These are phyloP conservation scores for Cecropterus lyciades DNA, from an alignment of 1,140 invertebrate genomes.

Conservation along the genomic window DNA sequence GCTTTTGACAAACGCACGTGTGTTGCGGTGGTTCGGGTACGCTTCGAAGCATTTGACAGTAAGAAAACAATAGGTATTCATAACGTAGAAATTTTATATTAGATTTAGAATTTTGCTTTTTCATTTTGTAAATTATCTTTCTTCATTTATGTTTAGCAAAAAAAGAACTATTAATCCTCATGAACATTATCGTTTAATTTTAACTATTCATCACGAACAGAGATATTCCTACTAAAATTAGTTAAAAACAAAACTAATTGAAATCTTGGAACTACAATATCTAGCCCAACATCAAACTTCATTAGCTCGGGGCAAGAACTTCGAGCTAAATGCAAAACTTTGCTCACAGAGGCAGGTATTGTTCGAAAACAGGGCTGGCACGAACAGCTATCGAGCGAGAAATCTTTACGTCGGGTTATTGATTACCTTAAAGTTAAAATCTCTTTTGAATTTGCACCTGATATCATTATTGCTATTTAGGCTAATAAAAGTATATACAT, in stretches of 20 bases:
- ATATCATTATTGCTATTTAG: no score
- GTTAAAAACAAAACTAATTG: constrained; percentile 10
- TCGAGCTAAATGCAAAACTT: constrained; percentile 20
- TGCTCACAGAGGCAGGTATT: constrained; percentile 2
- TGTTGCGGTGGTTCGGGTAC: no score
- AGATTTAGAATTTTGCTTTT: no score
- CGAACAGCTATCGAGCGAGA: constrained; percentile 5
- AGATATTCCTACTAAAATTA: constrained; percentile 1
- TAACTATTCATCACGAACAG: neutral
- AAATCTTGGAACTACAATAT: constrained; percentile 21
- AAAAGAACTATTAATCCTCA: no score
- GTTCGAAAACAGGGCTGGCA: constrained; percentile 4
- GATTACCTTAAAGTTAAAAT: constrained; percentile 1
- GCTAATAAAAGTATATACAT: no score
- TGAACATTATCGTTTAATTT: neutral
- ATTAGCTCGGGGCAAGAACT: constrained; percentile 10
- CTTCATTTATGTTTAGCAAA: no score
- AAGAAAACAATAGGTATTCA: no score
- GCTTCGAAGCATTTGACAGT: no score
- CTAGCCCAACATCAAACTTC: constrained; percentile 19
- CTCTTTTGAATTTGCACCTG: no score
- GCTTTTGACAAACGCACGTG: no score
- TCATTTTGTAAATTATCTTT: no score
- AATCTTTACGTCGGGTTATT: constrained; percentile 2
- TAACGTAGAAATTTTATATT: no score